Evolutionary conservation across 2,797 vertebrate genomes (phyloP), one percentile per base, ranked within the genome.

Genomic region (Staurois parvus): DNA sequence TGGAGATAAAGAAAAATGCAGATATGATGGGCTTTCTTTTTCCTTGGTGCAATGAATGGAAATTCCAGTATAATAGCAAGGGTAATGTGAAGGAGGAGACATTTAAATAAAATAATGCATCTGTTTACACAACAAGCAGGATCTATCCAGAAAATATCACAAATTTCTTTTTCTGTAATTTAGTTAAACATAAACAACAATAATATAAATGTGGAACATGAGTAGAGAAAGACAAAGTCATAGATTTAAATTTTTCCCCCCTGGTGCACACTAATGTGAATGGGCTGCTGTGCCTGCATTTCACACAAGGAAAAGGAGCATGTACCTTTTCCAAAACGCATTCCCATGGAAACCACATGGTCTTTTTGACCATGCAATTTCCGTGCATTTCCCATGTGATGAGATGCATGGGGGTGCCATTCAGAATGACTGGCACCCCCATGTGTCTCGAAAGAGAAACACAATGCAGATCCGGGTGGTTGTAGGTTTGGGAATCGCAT

Each of bases 1-100:
- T 92, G 89, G 91, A 93, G 92, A 92, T 87, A 87, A 87, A 87
- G 81, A 79, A 87, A 87, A 87, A 87, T 87, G 85, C 81, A 87
- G 62, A 84, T 83, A 87, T 87, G 85, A 84, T 87, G 62, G 69
- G 79, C 83, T 83, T 73, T 73, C 29, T 67, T 66, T 45, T 83
- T 79, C 56, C 34, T 67, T 64, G 17, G 75, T 48, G 80, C 80
- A 83, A 86, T 86, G 82, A 86, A 83, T 21, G 34, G 26, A 83
- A 81, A 48, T 83, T 73, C 75, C 29, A 26, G 37, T 73, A 83
- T 86, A 73, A 79, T 86, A 79, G 74, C 72, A 69, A 68, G 72
- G n/a, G 56, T 77, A 72, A 83, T 86, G 80, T 79, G 80, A 86
- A 83, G 76, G 62, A 85, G 21, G 75, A 83, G 32, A 72, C 79